These are phyloP conservation scores for Lethenteron reissneri DNA, from an alignment of 2,113 vertebrate species.

Conservation along the genomic window DNA sequence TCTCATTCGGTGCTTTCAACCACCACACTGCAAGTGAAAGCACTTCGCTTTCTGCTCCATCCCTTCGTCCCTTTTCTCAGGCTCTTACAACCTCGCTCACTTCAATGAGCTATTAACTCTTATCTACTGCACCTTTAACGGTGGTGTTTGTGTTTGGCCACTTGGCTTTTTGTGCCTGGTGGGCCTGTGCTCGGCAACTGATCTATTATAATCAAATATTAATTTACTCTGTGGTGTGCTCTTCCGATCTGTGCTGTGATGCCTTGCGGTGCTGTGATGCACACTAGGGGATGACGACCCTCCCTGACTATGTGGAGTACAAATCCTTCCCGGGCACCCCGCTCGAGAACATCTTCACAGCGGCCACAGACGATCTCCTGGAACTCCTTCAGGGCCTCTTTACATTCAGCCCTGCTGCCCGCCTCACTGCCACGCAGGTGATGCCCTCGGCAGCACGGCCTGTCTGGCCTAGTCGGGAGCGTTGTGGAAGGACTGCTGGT, in stretches of 20 bases:
- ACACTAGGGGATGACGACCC: slow-evolving; percentile 51
- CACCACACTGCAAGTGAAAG: neutral
- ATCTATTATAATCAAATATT: neutral
- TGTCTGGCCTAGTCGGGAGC: too few species aligned
- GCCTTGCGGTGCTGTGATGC: neutral
- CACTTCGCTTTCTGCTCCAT: neutral
- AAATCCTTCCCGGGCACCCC: slow-evolving; percentile 73
- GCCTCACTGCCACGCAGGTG: slow-evolving; percentile 66
- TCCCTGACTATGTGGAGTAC: slow-evolving; percentile 83
- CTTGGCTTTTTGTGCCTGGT: too few species aligned
- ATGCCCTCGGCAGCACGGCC: too few species aligned
- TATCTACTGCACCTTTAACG: too few species aligned
- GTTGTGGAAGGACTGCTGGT: too few species aligned
- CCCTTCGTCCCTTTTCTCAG: neutral
- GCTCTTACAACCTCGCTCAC: neutral
- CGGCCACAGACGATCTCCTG: slow-evolving; percentile 71
- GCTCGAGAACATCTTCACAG: slow-evolving; percentile 81
- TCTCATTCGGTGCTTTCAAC: neutral
- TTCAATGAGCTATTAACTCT: neutral
- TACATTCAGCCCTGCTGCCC: slow-evolving; percentile 54
- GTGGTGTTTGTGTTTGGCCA: too few species aligned
- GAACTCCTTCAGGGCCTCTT: slow-evolving; percentile 63
- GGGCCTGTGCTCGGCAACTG: neutral
- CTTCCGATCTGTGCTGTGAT: neutral
- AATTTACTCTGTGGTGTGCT: neutral